Evolutionary conservation across 2,113 vertebrate species (phyloP).

Genomic region (Hippocampus abdominalis): DNA sequence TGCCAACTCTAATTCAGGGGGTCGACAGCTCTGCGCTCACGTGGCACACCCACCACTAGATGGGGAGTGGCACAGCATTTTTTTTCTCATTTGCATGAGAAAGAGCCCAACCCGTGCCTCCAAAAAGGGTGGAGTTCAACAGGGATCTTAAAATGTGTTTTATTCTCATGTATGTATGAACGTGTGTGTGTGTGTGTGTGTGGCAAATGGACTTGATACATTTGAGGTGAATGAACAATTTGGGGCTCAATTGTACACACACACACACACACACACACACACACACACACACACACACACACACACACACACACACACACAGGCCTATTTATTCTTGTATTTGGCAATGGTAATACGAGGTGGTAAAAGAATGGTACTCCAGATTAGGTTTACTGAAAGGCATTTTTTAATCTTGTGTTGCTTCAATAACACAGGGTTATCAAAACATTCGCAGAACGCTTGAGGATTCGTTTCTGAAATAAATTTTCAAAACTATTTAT

Average conservation of each 20-base stretch:
- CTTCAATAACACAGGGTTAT: background rate
- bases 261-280: no score
- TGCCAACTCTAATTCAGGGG: background rate
- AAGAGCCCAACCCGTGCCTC: background rate
- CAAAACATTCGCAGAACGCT: background rate
- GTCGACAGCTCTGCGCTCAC: background rate
- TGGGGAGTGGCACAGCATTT: background rate
- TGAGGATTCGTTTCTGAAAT: background rate
- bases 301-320: no score
- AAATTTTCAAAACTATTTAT: background rate
- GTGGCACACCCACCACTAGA: background rate
- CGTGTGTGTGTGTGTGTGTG: no score
- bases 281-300: no score
- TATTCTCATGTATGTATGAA: no score
- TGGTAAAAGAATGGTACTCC: background rate
- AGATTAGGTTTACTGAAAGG: no score
- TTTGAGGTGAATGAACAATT: no score
- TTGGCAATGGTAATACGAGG: background rate
- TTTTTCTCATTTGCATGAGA: background rate
- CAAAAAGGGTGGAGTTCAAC: no score
- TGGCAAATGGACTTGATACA: no score
- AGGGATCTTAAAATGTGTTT: no score
- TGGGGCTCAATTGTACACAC: no score
- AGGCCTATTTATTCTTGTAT: background rate
- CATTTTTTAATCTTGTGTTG: background rate